Conservation (phyloP, 2,888 invertebrate species). For the Seira musarum region DNA sequence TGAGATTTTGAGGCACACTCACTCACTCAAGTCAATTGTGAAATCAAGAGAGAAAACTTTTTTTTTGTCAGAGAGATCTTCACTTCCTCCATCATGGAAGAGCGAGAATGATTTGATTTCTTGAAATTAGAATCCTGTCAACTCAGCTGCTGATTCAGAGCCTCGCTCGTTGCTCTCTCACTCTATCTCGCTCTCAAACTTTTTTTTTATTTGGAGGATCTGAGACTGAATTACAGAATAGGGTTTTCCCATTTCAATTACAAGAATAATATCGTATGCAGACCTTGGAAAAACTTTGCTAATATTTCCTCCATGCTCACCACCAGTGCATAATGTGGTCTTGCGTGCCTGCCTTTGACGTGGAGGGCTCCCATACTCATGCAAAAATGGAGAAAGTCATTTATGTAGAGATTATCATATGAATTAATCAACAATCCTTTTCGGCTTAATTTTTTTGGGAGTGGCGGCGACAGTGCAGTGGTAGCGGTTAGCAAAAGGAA, state of each 20-base stretch:
- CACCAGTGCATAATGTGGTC: too few relatives aligned
- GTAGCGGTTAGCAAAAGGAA: too few relatives aligned
- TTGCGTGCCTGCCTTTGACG: constrained; percentile 36
- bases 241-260: not conserved
- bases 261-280: too few relatives aligned
- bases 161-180: constrained; percentile 20
- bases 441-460: not conserved
- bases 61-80: not conserved
- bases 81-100: not conserved
- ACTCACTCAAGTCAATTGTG: not conserved
- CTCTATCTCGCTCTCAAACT: not conserved
- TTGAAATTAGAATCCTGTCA: constrained; percentile 39
- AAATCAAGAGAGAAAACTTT: not conserved
- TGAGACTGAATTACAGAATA: not conserved
- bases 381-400: constrained; percentile 26
- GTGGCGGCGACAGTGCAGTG: too few relatives aligned
- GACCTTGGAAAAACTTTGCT: too few relatives aligned
- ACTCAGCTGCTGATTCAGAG: constrained; percentile 55
- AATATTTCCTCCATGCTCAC: too few relatives aligned
- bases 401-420: constrained; percentile 57
- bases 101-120: not conserved
- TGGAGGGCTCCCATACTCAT: constrained; percentile 3
- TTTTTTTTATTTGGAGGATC: too few relatives aligned
- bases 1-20: not conserved
- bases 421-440: constrained; percentile 53